Evolutionary conservation across 2,888 invertebrate genomes (phyloP), one percentile per base, ranked within the genome.

Genomic region (Chorisops tibialis): DNA sequence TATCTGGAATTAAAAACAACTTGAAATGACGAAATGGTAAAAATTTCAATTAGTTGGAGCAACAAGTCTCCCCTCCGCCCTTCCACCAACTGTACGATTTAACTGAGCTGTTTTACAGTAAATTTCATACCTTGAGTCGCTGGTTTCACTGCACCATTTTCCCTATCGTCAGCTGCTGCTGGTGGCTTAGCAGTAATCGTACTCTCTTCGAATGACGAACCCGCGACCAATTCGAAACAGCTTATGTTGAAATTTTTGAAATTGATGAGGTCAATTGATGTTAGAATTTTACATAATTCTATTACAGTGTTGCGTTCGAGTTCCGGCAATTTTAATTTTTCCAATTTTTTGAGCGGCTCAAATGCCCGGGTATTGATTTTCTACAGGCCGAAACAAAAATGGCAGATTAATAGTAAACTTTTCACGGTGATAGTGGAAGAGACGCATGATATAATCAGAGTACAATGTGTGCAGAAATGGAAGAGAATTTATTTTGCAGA

Each of bases 331-430:
- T 73, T 74, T 37, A 79, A 69, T 69, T 74, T 75, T 54, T 73
- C 71, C 63, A 79, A 69, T 51, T 74, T 70, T 69, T 71, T 72
- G 56, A 78, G 69, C 66, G 75, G 73, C 66, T 70, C 69, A 67
- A 79, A 77, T 70, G 76, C 75, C 72, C 67, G 68, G 41, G 72
- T 73, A 75, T 79, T 76, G 72, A 79, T 74, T 73, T 73, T 71
- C 77, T 79, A 70, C 67, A n/a, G n/a, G n/a, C n/a, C n/a, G n/a
- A n/a, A n/a, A n/a, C n/a, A 30, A 30, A 24, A 30, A 30, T 30
- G 30, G 2, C 3, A 30, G 30, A 30, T 7, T 30, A 30, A n/a
- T n/a, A n/a, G n/a, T n/a, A n/a, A n/a, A n/a, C n/a, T n/a, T n/a
- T n/a, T n/a, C n/a, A n/a, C n/a, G n/a, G n/a, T n/a, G n/a, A n/a